Percentiles rank a stretch among this genome's conserved stretches.
These are phyloP conservation scores for Nematolebias whitei DNA, from an alignment of 2,113 vertebrate species.

Conservation along the genomic window DNA sequence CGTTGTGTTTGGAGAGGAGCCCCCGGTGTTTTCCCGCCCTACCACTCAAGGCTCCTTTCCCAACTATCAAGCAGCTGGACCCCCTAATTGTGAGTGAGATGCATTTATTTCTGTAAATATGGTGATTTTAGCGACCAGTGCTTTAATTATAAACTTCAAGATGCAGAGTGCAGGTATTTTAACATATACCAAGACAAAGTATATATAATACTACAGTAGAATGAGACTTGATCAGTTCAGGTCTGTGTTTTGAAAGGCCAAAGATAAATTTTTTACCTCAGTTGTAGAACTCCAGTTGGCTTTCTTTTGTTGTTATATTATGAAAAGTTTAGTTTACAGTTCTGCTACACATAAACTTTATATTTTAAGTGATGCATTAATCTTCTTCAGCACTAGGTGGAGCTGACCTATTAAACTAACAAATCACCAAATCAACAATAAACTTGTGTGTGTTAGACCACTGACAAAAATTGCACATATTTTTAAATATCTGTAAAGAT, in stretches of 20 bases:
- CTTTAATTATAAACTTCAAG: background rate
- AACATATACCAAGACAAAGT: too few species aligned
- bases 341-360: too few species aligned
- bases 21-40: slow-evolving; percentile 95
- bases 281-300: too few species aligned
- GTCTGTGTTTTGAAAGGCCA: too few species aligned
- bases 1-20: slow-evolving; percentile 97
- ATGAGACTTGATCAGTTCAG: too few species aligned
- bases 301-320: too few species aligned
- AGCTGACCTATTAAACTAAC: slow-evolving; percentile 27
- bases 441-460: background rate
- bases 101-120: background rate
- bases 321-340: too few species aligned
- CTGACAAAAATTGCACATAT: too few species aligned
- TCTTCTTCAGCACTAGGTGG: slow-evolving; percentile 63
- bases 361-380: background rate
- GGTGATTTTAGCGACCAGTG: background rate
- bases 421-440: background rate
- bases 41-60: slow-evolving; percentile 88
- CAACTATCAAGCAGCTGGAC: slow-evolving; percentile 91
- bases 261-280: too few species aligned
- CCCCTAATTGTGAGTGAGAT: slow-evolving; percentile 89
- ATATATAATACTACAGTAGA: too few species aligned
- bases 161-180: too few species aligned
- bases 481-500: too few species aligned